Evolutionary conservation across 2,113 vertebrate genomes (phyloP), one percentile per base, ranked within the genome.

Genomic region (Takifugu bimaculatus): DNA sequence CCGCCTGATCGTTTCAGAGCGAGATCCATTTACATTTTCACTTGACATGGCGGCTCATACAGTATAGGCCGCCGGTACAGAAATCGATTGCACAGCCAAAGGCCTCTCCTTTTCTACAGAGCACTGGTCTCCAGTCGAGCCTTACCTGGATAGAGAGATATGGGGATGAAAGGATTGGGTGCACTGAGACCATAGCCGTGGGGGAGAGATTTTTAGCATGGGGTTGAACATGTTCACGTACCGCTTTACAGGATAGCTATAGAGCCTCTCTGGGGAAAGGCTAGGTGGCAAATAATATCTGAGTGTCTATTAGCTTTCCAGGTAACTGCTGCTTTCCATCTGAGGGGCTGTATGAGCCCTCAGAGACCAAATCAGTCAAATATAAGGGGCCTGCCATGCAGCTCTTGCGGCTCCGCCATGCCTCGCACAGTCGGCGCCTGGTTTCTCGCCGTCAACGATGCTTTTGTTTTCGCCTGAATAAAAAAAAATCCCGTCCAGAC

Each of bases 91-190:
- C 52, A 20, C 73, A 67, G 86, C 77, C 71, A 79, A 84, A 82
- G 74, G 81, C 79, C 72, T 79, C 69, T 67, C 54, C 60, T 74
- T 65, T 75, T 78, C 66, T 80, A 73, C 73, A 68, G 65, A 71
- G 64, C 66, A 59, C 74, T 70, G 75, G 78, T 84, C 81, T 81
- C 72, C 71, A 74, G 74, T 76, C 79, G 71, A 76, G 83, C 78
- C 71, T 74, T 80, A 85, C 81, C 81, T 86, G 83, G 84, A 81
- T 83, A 77, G 79, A 85, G 81, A 79, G 83, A 84, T 85, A 83
- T 43, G 58, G 75, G 83, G 72, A 85, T 84, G 82, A 83, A 85
- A 81, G 83, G 78, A 79, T 82, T 76, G 71, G 80, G 70, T 69
- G 81, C 69, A 67, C 62, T 55, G 77, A 79, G 71, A 85, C 82